A percentile compares a stretch with the other conserved stretches of the same genome.
Evolutionary conservation across 2,888 invertebrate species (phyloP).

Genomic region (Lucinisca nassula): DNA sequence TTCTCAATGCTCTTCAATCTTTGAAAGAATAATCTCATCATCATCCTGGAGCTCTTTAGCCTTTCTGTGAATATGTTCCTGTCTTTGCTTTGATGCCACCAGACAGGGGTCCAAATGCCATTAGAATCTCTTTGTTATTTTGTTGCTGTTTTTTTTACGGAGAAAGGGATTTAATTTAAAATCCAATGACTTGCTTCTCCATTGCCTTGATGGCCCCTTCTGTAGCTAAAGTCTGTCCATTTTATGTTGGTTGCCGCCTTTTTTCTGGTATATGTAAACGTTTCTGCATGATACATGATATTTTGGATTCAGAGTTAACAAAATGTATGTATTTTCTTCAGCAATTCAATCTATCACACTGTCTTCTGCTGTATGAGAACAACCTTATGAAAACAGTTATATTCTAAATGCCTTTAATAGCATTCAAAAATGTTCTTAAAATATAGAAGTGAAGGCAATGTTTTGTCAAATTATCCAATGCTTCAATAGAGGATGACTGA

Average conservation of each 20-base stretch:
- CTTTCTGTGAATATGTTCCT: not conserved
- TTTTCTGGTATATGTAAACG: not conserved
- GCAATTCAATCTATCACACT: not conserved
- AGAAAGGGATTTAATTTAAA: not conserved
- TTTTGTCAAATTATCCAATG: not conserved
- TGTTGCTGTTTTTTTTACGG: no score
- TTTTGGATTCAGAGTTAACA: not conserved
- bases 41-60: not conserved
- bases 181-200: not conserved
- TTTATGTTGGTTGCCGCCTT: not conserved
- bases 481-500: not conserved
- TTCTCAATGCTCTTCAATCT: not conserved
- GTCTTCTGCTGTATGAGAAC: not conserved
- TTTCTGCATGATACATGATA: not conserved
- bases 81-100: not conserved
- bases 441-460: no score
- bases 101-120: not conserved
- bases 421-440: not conserved
- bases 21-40: not conserved
- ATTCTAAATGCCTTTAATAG: not conserved
- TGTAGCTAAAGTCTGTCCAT: not conserved
- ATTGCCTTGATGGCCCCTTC: not conserved
- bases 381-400: not conserved
- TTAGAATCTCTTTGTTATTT: not conserved
- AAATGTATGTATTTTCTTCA: not conserved